Base-by-base conservation (phyloP, 2,888 invertebrate species). In the Galeruca laticollis region DNA sequence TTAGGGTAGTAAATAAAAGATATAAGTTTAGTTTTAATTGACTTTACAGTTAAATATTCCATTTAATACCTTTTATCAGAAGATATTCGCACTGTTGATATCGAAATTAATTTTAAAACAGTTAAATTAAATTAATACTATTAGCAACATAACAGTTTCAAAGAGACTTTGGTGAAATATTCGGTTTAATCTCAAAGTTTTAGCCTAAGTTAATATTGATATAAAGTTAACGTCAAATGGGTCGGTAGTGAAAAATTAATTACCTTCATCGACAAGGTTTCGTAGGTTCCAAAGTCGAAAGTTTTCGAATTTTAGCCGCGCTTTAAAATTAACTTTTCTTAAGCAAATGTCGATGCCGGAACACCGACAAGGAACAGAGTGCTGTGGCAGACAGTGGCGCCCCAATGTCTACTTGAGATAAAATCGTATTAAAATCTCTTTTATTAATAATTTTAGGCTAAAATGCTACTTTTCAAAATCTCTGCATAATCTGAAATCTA, bases 281-380 rank as follows among this genome's bases (percentile, higher is more conserved):
- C 54, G 31, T 54, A 68, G 56, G 35, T 54, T 59, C 35, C 63
- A 60, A 69, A 69, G 69, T 64, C 69, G 60, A 64, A 69, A 70
- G 67, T 70, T 70, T 40, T 57, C 54, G 56, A 56, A 65, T 65
- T 66, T 67, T 62, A 67, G 62, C 67, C 57, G 37, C 31, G 52
- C 69, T 70, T 65, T 61, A 68, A 71, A 61, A 68, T 68, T 70
- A 72, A 72, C 66, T 72, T 74, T 74, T 72, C 70, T 69, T 70
- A 70, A 72, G 70, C 64, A 66, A 63, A 70, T 64, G 72, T 69
- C 74, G 64, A 59, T 51, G 60, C 47, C 68, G 69, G 60, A 51
- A 66, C 61, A 54, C 52, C n/a, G 31, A 11, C 31, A 13, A 20
- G 11, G 9, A 4, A 21, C 0, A n/a, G 40, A 40, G n/a, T 2